Percentiles rank a stretch among this genome's conserved stretches.
Evolutionary conservation across 2,797 vertebrate species (phyloP).

Genomic region (Sebastes hubbsi): DNA sequence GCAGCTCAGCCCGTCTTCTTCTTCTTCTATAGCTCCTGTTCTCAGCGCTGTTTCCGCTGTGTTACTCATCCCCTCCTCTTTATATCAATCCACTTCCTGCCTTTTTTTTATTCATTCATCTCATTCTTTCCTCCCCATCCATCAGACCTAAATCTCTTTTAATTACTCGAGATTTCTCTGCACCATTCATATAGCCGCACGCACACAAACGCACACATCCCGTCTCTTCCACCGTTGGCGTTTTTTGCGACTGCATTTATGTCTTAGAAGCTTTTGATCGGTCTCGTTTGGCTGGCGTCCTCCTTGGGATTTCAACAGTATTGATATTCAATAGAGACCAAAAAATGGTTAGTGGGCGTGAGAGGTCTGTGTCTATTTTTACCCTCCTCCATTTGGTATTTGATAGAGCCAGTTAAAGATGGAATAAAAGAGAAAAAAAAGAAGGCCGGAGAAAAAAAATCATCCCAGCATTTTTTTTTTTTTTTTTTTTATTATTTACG

Average conservation of each 20-base stretch:
- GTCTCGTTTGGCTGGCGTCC: slow-evolving; percentile 57
- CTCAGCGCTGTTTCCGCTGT: slow-evolving; percentile 16
- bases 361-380: slow-evolving; percentile 70
- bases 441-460: too few relatives aligned
- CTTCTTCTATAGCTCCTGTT: slow-evolving; percentile 29
- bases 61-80: slow-evolving; percentile 32
- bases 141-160: slow-evolving; percentile 63
- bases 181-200: slow-evolving; percentile 44
- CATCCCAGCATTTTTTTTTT: neutral
- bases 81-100: slow-evolving; percentile 52
- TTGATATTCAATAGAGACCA: slow-evolving; percentile 70
- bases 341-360: slow-evolving; percentile 58
- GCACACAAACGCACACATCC: slow-evolving; percentile 20
- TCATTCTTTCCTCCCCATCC: slow-evolving; percentile 53
- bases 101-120: slow-evolving; percentile 55
- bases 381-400: slow-evolving; percentile 49
- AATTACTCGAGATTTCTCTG: slow-evolving; percentile 59
- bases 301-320: slow-evolving; percentile 61
- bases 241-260: slow-evolving; percentile 57
- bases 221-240: slow-evolving; percentile 32
- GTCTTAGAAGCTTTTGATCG: slow-evolving; percentile 65
- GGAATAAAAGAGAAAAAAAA: neutral
- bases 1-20: slow-evolving; percentile 8
- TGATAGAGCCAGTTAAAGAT: slow-evolving; percentile 51
- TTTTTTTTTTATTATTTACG: slow-evolving; percentile 4